These are phyloP conservation scores for Dermochelys coriacea DNA, from an alignment of 2,797 vertebrate species.

Conservation along the genomic window DNA sequence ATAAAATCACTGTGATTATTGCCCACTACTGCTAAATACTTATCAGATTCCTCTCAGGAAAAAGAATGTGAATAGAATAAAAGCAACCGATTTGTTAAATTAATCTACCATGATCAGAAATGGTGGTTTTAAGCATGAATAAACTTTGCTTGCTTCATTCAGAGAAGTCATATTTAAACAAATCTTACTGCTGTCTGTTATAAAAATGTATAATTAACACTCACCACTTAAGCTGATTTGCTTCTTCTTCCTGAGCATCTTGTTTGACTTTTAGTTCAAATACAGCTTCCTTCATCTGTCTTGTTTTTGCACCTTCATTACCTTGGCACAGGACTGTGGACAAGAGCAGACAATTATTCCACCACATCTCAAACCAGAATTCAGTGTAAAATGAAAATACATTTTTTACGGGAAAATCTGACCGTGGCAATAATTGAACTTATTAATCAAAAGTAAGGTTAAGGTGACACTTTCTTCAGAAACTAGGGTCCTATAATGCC, in stretches of 20 bases:
- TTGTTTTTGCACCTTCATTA: conserved; percentile 73
- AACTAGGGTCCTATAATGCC: neutral
- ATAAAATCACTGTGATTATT: neutral
- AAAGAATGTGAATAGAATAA: neutral
- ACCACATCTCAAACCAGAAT: conserved; percentile 8
- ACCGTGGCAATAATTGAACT: neutral
- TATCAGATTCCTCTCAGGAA: neutral
- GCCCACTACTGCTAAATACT: neutral
- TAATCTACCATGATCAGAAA: neutral
- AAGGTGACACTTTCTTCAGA: neutral
- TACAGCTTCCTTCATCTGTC: conserved; percentile 87
- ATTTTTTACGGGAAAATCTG: conserved; percentile 27
- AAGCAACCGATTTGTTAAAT: neutral
- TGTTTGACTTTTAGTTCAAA: conserved; percentile 87
- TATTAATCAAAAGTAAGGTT: neutral
- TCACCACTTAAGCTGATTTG: conserved; percentile 87
- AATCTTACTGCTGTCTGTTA: neutral
- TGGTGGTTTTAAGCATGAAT: neutral
- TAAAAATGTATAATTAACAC: neutral
- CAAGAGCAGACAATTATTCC: conserved; percentile 30
- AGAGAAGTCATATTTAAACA: neutral
- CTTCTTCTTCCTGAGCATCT: conserved; percentile 81
- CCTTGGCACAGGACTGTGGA: conserved; percentile 79
- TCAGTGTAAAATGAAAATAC: neutral
- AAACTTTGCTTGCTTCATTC: neutral